Evolutionary conservation across 2,113 vertebrate species (phyloP), one percentile per base, ranked within the genome.

Genomic region (Antechinus flavipes): DNA sequence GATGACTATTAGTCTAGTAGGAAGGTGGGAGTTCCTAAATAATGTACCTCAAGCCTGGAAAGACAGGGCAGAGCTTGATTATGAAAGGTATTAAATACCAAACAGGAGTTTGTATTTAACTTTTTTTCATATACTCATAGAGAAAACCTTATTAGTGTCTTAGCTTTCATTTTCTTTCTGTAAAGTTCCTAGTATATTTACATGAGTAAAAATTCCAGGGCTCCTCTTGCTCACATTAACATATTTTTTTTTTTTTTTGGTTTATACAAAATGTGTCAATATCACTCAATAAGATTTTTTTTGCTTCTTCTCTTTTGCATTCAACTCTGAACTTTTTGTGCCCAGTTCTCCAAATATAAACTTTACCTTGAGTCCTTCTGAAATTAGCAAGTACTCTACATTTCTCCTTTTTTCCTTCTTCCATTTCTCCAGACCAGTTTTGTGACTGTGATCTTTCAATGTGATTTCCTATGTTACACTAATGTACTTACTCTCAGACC

Each of bases 101-200:
- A 76, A 76, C 30, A n/a, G 35, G 6, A 84, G 6, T 42, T 84
- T 84, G 35, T 76, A n/a, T 76, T 76, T 76, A 42, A 42, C 1
- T 76, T 76, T 52, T 52, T 52, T 52, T 68, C 68, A 93, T 2
- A 30, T 53, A 97, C 90, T 58, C 90, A 94, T 93, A 95, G 97
- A 96, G 47, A 95, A 98, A 96, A 97, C 96, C 94, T 97, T 96
- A 95, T 94, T 97, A 98, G 93, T 92, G 90, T 93, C 94, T 97
- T 97, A 97, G 96, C 84, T 97, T 97, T 84, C 95, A 91, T 46
- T 92, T 84, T 90, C 98, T 98, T 96, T 19, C n/a, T 19, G 42
- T 42, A 42, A 84, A 97, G 93, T 97, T 98, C 53, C 96, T 90
- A 97, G 91, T 93, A 90, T 22, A 95, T 46, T 58, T 91, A 90